A percentile compares a stretch with the other conserved stretches of the same genome.
phyloP scores from a whole-genome alignment of 2,113 vertebrate species.

The Cryptotis parvus region DNA sequence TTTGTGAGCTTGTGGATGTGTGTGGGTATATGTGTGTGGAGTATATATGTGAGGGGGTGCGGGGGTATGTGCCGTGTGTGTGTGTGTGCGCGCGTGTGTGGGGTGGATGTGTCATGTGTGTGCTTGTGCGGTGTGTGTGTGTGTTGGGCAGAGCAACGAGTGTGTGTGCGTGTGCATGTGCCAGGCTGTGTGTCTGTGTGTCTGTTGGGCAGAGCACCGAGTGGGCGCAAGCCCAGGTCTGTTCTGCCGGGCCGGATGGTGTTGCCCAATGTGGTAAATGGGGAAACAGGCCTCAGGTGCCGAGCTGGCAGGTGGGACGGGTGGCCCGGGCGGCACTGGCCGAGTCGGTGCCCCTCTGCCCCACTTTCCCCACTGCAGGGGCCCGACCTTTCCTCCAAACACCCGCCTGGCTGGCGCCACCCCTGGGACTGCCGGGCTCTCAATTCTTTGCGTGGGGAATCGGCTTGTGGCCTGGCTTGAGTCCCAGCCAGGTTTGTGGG shows the following conservation, averaged over 20 bases:
- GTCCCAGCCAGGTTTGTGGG: not conserved
- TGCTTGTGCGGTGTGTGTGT: too few species aligned
- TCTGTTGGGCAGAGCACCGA: not conserved
- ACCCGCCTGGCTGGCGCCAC: not conserved
- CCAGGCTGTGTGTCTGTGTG: not conserved
- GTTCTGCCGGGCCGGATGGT: not conserved
- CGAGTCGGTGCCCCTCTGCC: not conserved
- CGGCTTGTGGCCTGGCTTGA: too few species aligned
- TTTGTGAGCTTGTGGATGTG: too few species aligned
- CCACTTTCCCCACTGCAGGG: not conserved
- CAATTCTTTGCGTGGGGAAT: not conserved
- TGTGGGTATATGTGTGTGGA: too few species aligned
- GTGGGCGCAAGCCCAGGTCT: not conserved
- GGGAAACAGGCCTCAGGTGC: not conserved
- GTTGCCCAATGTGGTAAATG: not conserved
- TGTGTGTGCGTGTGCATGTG: too few species aligned
- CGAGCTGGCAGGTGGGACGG: too few species aligned
- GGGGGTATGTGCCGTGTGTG: too few species aligned
- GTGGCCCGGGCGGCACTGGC: not conserved
- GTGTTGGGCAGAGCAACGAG: too few species aligned
- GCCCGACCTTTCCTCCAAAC: conserved; percentile 6
- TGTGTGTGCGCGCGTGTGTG: too few species aligned
- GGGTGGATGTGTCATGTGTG: too few species aligned
- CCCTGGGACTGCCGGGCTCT: too few species aligned
- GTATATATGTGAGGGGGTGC: too few species aligned